Percentiles rank a stretch among this genome's conserved stretches.
phyloP scores from a whole-genome alignment of 2,797 vertebrate species.

The Acanthopagrus latus region DNA sequence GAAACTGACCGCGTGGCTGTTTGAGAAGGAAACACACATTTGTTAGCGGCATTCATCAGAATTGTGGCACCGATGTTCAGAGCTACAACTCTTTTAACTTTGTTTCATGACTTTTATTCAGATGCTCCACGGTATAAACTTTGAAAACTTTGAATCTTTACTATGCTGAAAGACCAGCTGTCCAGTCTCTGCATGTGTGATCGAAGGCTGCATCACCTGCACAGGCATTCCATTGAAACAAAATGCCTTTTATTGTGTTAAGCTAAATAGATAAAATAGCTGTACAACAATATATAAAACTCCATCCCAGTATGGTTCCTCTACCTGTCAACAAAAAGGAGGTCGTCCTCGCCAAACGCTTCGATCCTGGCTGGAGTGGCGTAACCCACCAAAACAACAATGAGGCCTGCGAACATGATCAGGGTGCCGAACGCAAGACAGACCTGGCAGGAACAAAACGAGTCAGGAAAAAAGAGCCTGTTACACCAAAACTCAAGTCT shows the following conservation, averaged over 20 bases:
- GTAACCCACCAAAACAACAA: constrained; percentile 93
- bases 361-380: constrained; percentile 92
- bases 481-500: neutral
- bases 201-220: neutral
- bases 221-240: constrained; percentile 2
- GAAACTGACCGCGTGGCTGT: constrained; percentile 91
- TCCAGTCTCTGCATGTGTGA: neutral
- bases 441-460: constrained; percentile 82
- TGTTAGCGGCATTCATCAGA: neutral
- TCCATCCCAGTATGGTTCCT: neutral
- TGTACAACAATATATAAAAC: neutral
- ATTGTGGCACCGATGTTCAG: neutral
- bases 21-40: constrained; percentile 78
- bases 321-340: constrained; percentile 93
- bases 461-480: neutral
- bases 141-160: neutral
- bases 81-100: neutral
- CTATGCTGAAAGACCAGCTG: neutral
- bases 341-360: constrained; percentile 94
- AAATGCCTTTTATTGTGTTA: neutral
- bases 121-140: neutral
- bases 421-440: constrained; percentile 93
- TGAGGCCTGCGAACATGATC: constrained; percentile 92
- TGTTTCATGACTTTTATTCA: neutral
- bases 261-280: neutral